Evolutionary conservation across 2,888 invertebrate species (phyloP), one percentile per base, ranked within the genome.

Genomic region (Abrostola tripartita): DNA sequence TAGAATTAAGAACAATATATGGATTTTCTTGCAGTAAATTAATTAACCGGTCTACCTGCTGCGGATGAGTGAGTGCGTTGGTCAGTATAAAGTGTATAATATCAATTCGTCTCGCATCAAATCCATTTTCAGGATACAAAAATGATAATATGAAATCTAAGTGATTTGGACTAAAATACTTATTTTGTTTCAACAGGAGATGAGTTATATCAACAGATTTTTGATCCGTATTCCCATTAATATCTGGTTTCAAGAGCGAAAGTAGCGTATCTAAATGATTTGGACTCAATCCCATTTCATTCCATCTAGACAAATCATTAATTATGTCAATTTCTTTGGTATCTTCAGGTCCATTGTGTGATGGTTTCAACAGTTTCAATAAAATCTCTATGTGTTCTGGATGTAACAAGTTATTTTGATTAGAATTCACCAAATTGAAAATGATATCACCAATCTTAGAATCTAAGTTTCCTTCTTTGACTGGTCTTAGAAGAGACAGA

Each of bases 171-270:
- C 38, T 41, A 24, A 67, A 49, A n/a, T 42, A 0, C 38, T 35
- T 49, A 38, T 14, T 47, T 41, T 65, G 11, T 40, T 64, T 55
- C 38, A 78, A 47, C 36, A 79, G 44, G 14, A 57, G 59, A 56
- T 71, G 40, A 40, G 70, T 37, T 12, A 79, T 66, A 49, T 79
- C 64, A 44, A 78, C 12, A n/a, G 40, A 42, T 56, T 52, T 74
- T 6, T 11, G 41, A 44, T 79, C 71, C 2, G 42, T 38, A 6
- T 37, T 14, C 0, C 71, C 69, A 10, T 58, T 37, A 2, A 24
- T 10, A 36, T 67, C 61, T 6, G 61, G 60, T 52, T 65, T 67
- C 12, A 79, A 51, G 11, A 79, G 55, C 47, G 14, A 55, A 40
- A 79, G 49, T 40, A 78, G 1, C 37, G 6, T 35, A 37, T 74